Conservation (phyloP, 2,113 vertebrate species). For the Hemichromis elongatus region DNA sequence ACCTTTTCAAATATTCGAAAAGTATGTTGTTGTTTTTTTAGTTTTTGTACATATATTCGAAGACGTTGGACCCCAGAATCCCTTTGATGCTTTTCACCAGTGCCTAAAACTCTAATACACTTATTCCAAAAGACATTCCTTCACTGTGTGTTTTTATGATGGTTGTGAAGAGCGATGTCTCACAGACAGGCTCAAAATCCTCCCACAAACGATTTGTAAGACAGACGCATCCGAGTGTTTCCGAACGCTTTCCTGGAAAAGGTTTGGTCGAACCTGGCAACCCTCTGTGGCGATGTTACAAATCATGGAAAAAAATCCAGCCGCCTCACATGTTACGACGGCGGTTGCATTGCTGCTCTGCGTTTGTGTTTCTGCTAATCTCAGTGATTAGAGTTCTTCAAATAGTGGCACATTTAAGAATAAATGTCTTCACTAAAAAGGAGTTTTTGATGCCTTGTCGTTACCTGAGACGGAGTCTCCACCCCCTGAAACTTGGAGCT, state of each 20-base stretch:
- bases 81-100: not conserved
- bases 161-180: not conserved
- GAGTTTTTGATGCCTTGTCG: not conserved
- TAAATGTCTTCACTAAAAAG: not conserved
- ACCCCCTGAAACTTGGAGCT: conserved; percentile 92
- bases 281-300: not conserved
- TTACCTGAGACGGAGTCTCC: conserved; percentile 95
- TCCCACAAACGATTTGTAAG: not conserved
- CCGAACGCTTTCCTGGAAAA: not conserved
- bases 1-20: no score
- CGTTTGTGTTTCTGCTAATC: not conserved
- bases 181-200: not conserved
- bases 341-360: not conserved
- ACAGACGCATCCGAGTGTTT: not conserved
- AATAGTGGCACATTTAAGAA: not conserved
- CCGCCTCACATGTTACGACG: not conserved
- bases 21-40: not conserved
- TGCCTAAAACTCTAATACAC: not conserved
- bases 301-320: not conserved
- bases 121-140: not conserved
- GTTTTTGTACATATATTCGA: not conserved
- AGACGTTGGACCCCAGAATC: not conserved
- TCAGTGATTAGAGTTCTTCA: not conserved
- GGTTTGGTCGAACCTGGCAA: not conserved
- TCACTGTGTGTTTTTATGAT: not conserved